Percentiles rank a stretch among this genome's conserved stretches.
phyloP scores from a whole-genome alignment of 2,888 invertebrate genomes.

The Sinotaia quadrata region DNA sequence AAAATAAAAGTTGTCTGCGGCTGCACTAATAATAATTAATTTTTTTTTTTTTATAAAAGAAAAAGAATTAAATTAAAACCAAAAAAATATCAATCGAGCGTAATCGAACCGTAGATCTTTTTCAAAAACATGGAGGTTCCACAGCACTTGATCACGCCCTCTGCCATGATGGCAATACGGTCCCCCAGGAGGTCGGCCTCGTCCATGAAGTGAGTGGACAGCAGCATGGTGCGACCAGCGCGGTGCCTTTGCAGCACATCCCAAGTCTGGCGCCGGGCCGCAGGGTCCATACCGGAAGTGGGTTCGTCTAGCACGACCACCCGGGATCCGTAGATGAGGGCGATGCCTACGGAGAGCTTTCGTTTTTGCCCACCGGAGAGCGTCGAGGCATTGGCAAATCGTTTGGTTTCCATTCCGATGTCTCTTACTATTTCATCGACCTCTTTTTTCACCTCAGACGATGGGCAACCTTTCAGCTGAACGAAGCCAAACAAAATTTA shows the following conservation, averaged over 20 bases:
- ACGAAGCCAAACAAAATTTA: too few species aligned
- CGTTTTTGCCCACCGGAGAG: slow-evolving; percentile 70
- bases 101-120: slow-evolving; percentile 79
- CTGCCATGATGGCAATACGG: slow-evolving; percentile 88
- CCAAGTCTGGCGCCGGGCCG: slow-evolving; percentile 78
- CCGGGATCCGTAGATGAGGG: slow-evolving; percentile 71
- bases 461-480: slow-evolving; percentile 25
- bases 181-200: slow-evolving; percentile 90
- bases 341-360: slow-evolving; percentile 69
- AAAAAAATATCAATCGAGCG: too few species aligned
- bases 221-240: slow-evolving; percentile 81
- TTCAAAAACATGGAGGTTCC: slow-evolving; percentile 84
- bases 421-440: slow-evolving; percentile 18
- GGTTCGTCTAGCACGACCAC: slow-evolving; percentile 34
- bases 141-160: slow-evolving; percentile 83
- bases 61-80: not conserved
- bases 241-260: slow-evolving; percentile 76
- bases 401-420: slow-evolving; percentile 51
- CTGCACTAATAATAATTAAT: not conserved
- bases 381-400: slow-evolving; percentile 46
- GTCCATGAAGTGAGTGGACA: slow-evolving; percentile 87
- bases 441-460: slow-evolving; percentile 7
- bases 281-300: slow-evolving; percentile 75
- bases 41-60: too few species aligned
- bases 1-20: too few species aligned